Conservation (phyloP, 2,888 invertebrate genomes). For the Psylliodes chrysocephalus region DNA sequence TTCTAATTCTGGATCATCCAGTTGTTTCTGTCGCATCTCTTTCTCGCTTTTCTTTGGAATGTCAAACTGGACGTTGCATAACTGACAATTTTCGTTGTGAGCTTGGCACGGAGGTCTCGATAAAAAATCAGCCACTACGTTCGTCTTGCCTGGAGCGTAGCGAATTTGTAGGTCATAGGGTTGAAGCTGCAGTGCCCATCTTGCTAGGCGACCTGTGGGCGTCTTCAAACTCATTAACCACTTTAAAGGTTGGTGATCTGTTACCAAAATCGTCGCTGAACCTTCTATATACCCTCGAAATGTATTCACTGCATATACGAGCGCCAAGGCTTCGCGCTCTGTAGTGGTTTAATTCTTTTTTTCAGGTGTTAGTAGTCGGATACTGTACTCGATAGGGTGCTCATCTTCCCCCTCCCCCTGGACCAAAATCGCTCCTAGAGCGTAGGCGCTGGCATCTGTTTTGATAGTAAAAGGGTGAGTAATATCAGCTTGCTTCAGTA, state of each 20-base stretch:
- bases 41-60: too few relatives aligned
- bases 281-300: slow-evolving; percentile 44
- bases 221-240: too few relatives aligned
- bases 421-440: slow-evolving; percentile 43
- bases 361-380: slow-evolving; percentile 41
- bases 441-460: slow-evolving; percentile 49
- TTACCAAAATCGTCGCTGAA: not conserved
- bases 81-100: slow-evolving; percentile 2
- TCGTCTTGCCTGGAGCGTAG: slow-evolving; percentile 5
- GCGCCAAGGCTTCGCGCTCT: slow-evolving; percentile 45
- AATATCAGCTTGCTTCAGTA: too few relatives aligned
- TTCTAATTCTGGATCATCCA: slow-evolving; percentile 8
- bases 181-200: slow-evolving; percentile 12
- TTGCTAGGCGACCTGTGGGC: too few relatives aligned
- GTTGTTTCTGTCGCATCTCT: too few relatives aligned
- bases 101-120: not conserved
- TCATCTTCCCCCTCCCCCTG: too few relatives aligned
- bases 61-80: slow-evolving; percentile 9
- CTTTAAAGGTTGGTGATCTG: too few relatives aligned
- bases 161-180: slow-evolving; percentile 2
- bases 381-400: slow-evolving; percentile 50
- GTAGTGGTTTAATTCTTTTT: too few relatives aligned
- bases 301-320: slow-evolving; percentile 54
- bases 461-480: slow-evolving; percentile 41
- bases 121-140: not conserved